These are phyloP conservation scores for Lagorchestes hirsutus DNA, from an alignment of 2,797 vertebrate species.

Conservation along the genomic window DNA sequence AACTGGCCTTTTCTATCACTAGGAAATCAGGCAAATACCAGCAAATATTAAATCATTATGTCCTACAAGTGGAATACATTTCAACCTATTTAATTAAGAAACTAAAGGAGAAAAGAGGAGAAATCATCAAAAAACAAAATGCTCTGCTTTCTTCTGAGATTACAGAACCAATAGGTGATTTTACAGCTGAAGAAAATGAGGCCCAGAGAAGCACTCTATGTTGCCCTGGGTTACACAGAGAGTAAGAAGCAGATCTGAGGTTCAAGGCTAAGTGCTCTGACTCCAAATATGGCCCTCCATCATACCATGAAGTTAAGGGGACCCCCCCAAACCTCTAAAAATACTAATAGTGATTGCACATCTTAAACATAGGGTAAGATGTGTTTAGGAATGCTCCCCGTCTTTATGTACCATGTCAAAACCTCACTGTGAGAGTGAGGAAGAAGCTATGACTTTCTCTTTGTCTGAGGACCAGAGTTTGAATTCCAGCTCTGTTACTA, in stretches of 20 bases:
- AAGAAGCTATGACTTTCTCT: not conserved
- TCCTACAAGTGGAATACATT: not conserved
- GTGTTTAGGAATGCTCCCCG: not conserved
- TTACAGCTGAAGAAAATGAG: conserved; percentile 17
- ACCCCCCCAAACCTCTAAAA: conserved; percentile 1
- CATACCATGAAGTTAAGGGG: not conserved
- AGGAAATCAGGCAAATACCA: conserved; percentile 34
- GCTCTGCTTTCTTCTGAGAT: not conserved
- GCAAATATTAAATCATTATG: conserved; percentile 26
- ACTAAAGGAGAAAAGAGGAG: not conserved
- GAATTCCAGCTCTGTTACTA: not conserved
- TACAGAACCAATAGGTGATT: not conserved
- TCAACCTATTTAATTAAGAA: not conserved
- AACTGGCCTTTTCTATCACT: not conserved
- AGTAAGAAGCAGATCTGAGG: conserved; percentile 4
- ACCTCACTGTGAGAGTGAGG: not conserved
- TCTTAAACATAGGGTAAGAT: not conserved
- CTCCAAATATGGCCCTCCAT: not conserved
- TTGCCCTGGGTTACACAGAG: not conserved
- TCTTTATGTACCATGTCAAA: not conserved
- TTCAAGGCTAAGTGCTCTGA: not conserved
- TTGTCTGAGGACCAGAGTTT: not conserved
- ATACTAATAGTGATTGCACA: not conserved
- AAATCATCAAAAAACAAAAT: not conserved
- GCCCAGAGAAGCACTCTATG: not conserved